Conservation (phyloP, 2,888 invertebrate species). For the Ormyrus pomaceus region DNA sequence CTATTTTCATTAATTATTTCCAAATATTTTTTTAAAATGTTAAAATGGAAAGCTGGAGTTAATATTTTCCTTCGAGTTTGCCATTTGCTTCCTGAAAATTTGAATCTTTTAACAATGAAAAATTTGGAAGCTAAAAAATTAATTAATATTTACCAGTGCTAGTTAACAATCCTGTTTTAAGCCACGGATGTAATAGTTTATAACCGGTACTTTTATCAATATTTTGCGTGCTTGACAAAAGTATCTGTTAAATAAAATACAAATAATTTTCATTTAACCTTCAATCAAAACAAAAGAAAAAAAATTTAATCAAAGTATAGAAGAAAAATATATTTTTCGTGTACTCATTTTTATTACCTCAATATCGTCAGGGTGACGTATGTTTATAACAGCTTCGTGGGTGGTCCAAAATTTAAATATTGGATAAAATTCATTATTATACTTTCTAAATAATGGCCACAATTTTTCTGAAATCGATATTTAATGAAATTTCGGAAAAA, state of each 20-base stretch:
- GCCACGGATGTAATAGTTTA: conserved; percentile 74
- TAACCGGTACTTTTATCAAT: conserved; percentile 73
- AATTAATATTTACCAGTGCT: conserved; percentile 68
- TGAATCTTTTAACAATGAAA: neutral
- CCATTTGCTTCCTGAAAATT: conserved; percentile 78
- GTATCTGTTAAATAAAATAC: conserved; percentile 59
- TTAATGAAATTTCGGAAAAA: neutral
- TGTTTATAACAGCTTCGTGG: conserved; percentile 56
- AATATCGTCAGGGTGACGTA: conserved; percentile 68
- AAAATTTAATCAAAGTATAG: neutral
- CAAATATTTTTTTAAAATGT: conserved; percentile 77
- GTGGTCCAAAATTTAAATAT: conserved; percentile 63
- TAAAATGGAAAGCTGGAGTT: conserved; percentile 83
- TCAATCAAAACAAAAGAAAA: neutral
- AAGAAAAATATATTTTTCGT: neutral
- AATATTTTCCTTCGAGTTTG: conserved; percentile 79
- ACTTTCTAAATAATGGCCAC: conserved; percentile 2
- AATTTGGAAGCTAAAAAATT: neutral
- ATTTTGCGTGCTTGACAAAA: conserved; percentile 69
- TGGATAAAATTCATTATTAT: conserved; percentile 64
- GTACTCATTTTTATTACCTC: conserved; percentile 58
- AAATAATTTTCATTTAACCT: too few relatives aligned
- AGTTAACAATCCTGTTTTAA: conserved; percentile 74
- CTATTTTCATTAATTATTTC: conserved; percentile 75
- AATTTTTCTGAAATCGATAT: neutral